Evolutionary conservation across 2,888 invertebrate genomes (phyloP), one percentile per base, ranked within the genome.

Genomic region (Epirrhoe tristata): DNA sequence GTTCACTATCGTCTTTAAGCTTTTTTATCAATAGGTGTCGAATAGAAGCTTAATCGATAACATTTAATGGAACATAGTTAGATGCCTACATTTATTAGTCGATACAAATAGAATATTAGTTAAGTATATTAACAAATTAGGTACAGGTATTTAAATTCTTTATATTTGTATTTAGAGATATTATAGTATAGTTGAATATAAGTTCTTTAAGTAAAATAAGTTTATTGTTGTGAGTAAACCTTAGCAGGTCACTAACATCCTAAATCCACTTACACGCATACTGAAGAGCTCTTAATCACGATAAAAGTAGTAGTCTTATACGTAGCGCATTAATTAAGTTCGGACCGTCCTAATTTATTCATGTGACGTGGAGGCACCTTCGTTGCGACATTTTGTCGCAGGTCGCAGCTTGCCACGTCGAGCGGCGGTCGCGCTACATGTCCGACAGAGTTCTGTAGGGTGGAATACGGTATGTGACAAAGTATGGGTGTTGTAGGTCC

Each of bases 261-360:
- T 55, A 71, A 77, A 79, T 74, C 76, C 70, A 78, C 74, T 81
- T 82, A 80, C 76, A 70, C 69, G 67, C 59, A 57, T 74, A 72
- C 74, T 72, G 69, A 74, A 72, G 75, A 79, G 77, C 81, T 81
- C 75, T 89, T 84, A 87, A 89, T 90, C 88, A 87, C 81, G 78
- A 82, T 85, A 86, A 87, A 86, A 86, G 86, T 85, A 82, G 82
- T 81, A 82, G 81, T 75, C 73, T 78, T 75, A 80, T 83, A 79
- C 81, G 83, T 84, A 79, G 81, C 81, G 83, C 89, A 88, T 90
- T 89, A 88, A 90, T 90, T 89, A 90, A 80, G 80, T 80, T 83
- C 79, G 86, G 86, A 86, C 86, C 83, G 80, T 81, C 82, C 85
- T 90, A 87, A 89, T 89, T 90, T 90, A 90, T 89, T 88, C 88